Conservation (phyloP, 2,888 invertebrate species). For the Eupeodes luniger region DNA sequence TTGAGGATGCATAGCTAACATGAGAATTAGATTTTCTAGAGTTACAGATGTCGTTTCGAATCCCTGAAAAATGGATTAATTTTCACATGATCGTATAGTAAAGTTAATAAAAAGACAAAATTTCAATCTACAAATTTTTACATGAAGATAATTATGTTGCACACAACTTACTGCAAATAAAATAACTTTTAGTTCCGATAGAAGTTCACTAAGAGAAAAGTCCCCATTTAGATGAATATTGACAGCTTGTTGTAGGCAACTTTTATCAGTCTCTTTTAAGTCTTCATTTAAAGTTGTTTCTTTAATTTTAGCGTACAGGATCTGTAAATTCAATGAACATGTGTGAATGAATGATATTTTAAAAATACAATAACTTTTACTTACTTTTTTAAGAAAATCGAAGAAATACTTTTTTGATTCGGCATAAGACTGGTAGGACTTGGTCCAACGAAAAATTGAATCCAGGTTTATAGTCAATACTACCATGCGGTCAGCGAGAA, state of each 20-base stretch:
- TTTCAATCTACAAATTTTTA: too few relatives aligned
- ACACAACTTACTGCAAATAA: constrained; percentile 12
- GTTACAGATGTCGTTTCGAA: constrained; percentile 77
- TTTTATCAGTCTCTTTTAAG: not conserved
- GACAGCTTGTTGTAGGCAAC: not conserved
- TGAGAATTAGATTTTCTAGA: constrained; percentile 67
- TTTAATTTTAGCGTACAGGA: not conserved
- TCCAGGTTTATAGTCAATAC: not conserved
- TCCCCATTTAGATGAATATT: not conserved
- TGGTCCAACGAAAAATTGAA: not conserved
- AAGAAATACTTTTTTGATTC: not conserved
- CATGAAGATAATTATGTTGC: too few relatives aligned
- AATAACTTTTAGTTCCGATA: not conserved
- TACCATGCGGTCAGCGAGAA: not conserved
- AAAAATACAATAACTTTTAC: not conserved
- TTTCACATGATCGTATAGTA: not conserved
- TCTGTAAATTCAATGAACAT: not conserved
- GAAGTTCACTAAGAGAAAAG: not conserved
- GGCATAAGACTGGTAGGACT: not conserved
- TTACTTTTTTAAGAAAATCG: not conserved
- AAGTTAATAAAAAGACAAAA: not conserved
- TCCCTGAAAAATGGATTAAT: constrained; percentile 75
- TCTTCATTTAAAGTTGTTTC: not conserved
- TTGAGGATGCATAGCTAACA: constrained; percentile 78
- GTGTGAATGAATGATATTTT: too few relatives aligned